phyloP scores from a whole-genome alignment of 2,113 vertebrate species.

The Okapia johnstoni region DNA sequence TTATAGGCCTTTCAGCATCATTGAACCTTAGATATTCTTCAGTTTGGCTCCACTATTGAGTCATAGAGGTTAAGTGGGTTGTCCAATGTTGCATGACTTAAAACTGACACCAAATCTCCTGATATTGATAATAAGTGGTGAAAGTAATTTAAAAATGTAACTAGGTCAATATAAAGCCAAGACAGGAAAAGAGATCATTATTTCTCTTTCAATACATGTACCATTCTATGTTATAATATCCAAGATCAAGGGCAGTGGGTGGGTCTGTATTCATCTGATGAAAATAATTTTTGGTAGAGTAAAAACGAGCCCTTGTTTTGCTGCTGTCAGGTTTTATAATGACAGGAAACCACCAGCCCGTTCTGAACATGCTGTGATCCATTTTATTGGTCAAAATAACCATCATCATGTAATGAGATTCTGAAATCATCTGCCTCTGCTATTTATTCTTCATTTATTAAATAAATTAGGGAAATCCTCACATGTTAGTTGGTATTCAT shows the following conservation, averaged over 20 bases:
- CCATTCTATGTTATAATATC: background rate
- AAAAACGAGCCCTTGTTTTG: background rate
- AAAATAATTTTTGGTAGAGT: background rate
- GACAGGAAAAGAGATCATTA: background rate
- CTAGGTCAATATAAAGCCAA: background rate
- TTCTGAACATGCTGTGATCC: background rate
- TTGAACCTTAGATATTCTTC: background rate
- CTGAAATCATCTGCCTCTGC: background rate
- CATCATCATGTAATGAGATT: background rate
- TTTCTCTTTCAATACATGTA: background rate
- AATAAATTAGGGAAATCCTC: background rate
- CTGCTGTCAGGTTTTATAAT: background rate
- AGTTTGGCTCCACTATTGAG: background rate
- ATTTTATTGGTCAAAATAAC: background rate
- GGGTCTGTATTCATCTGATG: background rate
- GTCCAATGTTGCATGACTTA: background rate
- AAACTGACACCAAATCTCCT: background rate
- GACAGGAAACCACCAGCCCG: background rate
- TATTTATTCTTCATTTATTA: background rate
- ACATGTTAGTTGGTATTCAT: background rate
- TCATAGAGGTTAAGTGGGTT: background rate
- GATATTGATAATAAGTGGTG: background rate
- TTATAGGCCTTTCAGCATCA: background rate
- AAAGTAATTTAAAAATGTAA: slow-evolving; percentile 33
- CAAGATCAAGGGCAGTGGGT: background rate